Evolutionary conservation across 2,113 vertebrate species (phyloP), one percentile per base, ranked within the genome.

Genomic region (Passer domesticus): DNA sequence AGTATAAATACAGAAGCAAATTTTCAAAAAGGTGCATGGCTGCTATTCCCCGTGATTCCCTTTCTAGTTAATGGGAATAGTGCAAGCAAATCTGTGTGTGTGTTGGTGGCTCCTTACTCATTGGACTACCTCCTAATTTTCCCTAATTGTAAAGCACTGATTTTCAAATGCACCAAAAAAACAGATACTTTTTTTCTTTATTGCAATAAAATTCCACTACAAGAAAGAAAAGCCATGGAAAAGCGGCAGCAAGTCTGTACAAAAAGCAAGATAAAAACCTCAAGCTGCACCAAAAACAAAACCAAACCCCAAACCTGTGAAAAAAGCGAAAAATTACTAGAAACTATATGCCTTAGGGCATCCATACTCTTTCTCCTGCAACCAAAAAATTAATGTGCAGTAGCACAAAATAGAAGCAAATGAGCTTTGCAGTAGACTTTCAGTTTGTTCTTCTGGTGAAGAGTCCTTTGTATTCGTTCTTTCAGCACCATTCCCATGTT

Each of bases 371-470:
- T 52, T 90, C 44, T 96, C 92, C 95, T 95, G 70, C 89, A 95
- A 94, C 66, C 68, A 89, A 84, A 96, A 95, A 93, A 72, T 28
- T 50, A 66, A 81, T 35, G 52, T 13, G 7, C 83, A 85, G 19
- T 83, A 81, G 70, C 58, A 86, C 10, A 4, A 86, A 82, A 84
- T 52, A 44, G 66, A 81, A 95, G 56, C 58, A 72, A 81, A 80
- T 87, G 21, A 90, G 10, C 86, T 94, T 97, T 97, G 76, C 89
- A 92, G 10, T 94, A 92, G 94, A 97, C 97, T 97, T 98, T 98
- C 98, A 98, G 98, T 98, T 98, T 98, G 98, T 98, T 98, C 98
- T 98, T 98, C 98, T 98, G 98, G 98, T 98, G 98, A 98, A 98
- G 98, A 98, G 97, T 98, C 97, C 96, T 97, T 97, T 97, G 88